These are phyloP conservation scores for Cecidostiba fungosa DNA, from an alignment of 2,888 invertebrate species.

Conservation along the genomic window DNA sequence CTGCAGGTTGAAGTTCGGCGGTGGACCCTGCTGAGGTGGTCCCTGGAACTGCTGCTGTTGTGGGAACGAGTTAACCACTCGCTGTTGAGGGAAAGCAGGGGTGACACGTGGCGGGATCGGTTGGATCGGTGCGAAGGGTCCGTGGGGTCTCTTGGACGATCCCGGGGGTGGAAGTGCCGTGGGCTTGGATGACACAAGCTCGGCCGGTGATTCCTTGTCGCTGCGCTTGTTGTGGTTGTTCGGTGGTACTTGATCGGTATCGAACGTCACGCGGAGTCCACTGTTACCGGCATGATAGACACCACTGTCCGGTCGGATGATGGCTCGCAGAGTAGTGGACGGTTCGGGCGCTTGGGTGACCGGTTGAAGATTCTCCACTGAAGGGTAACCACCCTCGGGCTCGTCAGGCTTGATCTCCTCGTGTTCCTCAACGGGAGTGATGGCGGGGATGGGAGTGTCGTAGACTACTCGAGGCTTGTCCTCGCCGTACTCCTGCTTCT, in stretches of 20 bases:
- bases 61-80: constrained; percentile 79
- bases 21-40: constrained; percentile 62
- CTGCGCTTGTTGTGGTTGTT: constrained; percentile 77
- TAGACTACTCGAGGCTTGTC: constrained; percentile 88
- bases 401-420: constrained; percentile 79
- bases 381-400: constrained; percentile 72
- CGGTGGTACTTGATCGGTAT: constrained; percentile 82
- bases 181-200: constrained; percentile 74
- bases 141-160: constrained; percentile 76
- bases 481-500: constrained; percentile 87
- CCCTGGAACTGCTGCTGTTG: constrained; percentile 74
- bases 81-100: constrained; percentile 77
- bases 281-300: constrained; percentile 89
- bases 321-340: constrained; percentile 90
- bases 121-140: constrained; percentile 76
- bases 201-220: constrained; percentile 73
- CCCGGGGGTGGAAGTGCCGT: constrained; percentile 69
- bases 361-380: constrained; percentile 82
- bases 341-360: constrained; percentile 82
- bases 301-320: constrained; percentile 93
- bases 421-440: constrained; percentile 87
- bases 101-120: constrained; percentile 71
- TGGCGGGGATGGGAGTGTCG: constrained; percentile 90
- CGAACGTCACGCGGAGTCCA: constrained; percentile 91
- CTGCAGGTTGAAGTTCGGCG: constrained; percentile 66